Base-by-base conservation (phyloP, 2,888 invertebrate species). In the Sinotaia quadrata region DNA sequence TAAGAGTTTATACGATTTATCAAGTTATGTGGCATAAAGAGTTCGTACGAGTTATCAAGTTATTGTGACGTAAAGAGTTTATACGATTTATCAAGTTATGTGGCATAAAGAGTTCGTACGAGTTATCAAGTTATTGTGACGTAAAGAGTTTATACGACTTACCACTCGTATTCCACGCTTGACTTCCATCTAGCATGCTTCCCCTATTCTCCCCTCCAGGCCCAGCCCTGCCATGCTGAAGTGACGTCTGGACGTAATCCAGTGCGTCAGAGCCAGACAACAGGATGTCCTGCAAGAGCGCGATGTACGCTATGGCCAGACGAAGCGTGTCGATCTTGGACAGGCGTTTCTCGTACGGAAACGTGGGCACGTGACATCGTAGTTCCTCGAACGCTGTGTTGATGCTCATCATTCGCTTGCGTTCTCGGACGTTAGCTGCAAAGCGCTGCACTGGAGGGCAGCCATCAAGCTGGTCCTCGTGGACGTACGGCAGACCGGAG, bases 341-440 rank as follows among this genome's bases (percentile, higher is more conserved):
- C 41, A 99, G 91, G 31, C 98, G 91, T 88, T 98, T 98, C 90
- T 99, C 99, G 88, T 97, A 99, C 0, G 98, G 98, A 89, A 99
- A 99, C 72, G 98, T 99, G 60, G 99, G 99, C 81, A 99, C 98
- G 90, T 97, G 97, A 29, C 70, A 63, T 2, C 98, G 92, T 85
- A 99, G 92, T 89, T 97, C 97, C 91, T 98, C 97, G 92, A 98
- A 98, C 89, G 97, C 98, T 90, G 85, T 79, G 71, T 87, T 87
- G 91, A 98, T 98, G 92, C 97, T 98, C 84, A 98, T 94, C 97
- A 98, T 98, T 88, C 98, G 93, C 91, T 97, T 95, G 88, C 98
- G 91, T 90, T 98, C 98, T 80, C 98, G 92, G 78, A 98, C 95
- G 90, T 97, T 98, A 71, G 98, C 87, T 2, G 97, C 95, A 80